Evolutionary conservation across 2,888 invertebrate species (phyloP).

Genomic region (Galerucella nymphaeae): DNA sequence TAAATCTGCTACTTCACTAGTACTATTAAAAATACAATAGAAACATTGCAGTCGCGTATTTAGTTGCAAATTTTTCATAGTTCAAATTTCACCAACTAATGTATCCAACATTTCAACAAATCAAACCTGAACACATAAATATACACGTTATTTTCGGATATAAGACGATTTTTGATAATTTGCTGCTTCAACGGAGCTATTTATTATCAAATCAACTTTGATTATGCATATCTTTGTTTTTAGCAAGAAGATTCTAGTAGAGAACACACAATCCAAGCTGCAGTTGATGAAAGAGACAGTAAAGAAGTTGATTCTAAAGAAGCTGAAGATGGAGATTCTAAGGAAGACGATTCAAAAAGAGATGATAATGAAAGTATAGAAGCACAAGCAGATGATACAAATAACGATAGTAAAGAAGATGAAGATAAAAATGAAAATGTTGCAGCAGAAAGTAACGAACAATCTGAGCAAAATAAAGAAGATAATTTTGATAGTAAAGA

Average conservation of each 20-base stretch:
- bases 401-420: conserved; percentile 62
- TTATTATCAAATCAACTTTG: not conserved
- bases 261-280: conserved; percentile 46
- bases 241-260: conserved; percentile 60
- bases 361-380: conserved; percentile 47
- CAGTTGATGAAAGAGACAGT: conserved; percentile 45
- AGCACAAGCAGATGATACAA: conserved; percentile 32
- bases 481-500: conserved; percentile 59
- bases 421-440: conserved; percentile 64
- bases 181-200: conserved; percentile 30
- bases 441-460: conserved; percentile 46
- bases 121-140: not conserved
- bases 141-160: not conserved
- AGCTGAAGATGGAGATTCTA: conserved; percentile 28
- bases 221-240: conserved; percentile 49
- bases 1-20: not conserved
- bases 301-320: conserved; percentile 34
- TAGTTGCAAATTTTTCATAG: not conserved
- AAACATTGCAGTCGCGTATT: not conserved
- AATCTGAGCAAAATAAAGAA: conserved; percentile 64
- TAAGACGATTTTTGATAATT: conserved; percentile 9
- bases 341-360: conserved; percentile 44
- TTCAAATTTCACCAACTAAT: no score
- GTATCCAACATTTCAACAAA: no score
- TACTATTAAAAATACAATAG: not conserved